Percentiles rank a stretch among this genome's conserved stretches.
Evolutionary conservation across 2,888 invertebrate species (phyloP).

Genomic region (Notodonta dromedarius): DNA sequence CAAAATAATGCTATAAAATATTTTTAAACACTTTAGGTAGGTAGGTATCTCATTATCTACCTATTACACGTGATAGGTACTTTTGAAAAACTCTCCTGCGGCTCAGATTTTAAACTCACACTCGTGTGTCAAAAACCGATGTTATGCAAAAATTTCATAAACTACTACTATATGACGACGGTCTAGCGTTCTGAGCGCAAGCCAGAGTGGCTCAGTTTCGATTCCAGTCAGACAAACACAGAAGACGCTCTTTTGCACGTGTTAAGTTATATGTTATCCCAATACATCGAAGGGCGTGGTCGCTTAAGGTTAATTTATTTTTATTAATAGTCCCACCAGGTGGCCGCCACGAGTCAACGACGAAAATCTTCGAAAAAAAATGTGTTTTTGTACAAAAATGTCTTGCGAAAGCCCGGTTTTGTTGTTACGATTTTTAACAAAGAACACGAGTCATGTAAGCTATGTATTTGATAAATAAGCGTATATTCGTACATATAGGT

Average conservation of each 20-base stretch:
- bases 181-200: too few species aligned
- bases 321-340: constrained; percentile 30
- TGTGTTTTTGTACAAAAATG: constrained; percentile 2
- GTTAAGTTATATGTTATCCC: background rate
- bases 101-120: too few species aligned
- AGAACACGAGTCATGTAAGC: background rate
- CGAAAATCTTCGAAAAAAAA: constrained; percentile 27
- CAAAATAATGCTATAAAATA: too few species aligned
- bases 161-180: too few species aligned
- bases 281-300: constrained; percentile 34
- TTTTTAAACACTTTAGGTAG: too few species aligned
- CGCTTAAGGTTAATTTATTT: constrained; percentile 48
- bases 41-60: too few species aligned
- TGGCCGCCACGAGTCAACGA: constrained; percentile 45
- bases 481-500: too few species aligned
- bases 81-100: too few species aligned
- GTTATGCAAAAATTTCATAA: too few species aligned
- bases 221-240: background rate
- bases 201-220: too few species aligned
- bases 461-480: background rate
- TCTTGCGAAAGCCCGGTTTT: background rate
- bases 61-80: too few species aligned
- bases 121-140: too few species aligned
- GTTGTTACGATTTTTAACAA: background rate
- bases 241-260: background rate